Conservation (phyloP, 2,888 invertebrate genomes). For the Tenthredo distinguenda region DNA sequence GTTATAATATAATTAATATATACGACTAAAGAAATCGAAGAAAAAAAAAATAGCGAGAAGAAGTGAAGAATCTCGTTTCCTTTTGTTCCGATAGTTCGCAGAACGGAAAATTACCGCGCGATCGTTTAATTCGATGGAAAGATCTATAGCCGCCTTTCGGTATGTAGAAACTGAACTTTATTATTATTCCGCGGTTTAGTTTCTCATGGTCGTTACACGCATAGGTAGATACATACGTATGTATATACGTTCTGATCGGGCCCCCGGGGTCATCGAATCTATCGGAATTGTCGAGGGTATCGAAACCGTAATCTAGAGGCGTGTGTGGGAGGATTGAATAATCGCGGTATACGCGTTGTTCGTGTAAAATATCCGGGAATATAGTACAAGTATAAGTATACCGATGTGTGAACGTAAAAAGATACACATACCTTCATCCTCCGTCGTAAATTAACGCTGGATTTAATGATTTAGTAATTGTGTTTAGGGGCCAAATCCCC, state of each 20-base stretch:
- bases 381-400: not conserved
- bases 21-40: too few relatives aligned
- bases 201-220: slow-evolving; percentile 17
- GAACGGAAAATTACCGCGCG: too few relatives aligned
- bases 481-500: not conserved
- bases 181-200: not conserved
- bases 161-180: too few relatives aligned
- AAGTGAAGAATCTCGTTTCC: too few relatives aligned
- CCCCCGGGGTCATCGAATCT: slow-evolving; percentile 38
- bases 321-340: slow-evolving; percentile 24
- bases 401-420: not conserved
- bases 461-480: not conserved
- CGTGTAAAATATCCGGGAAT: not conserved
- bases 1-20: too few relatives aligned
- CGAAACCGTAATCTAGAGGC: not conserved
- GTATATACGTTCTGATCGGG: not conserved
- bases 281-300: slow-evolving; percentile 32
- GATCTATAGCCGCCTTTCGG: too few relatives aligned
- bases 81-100: too few relatives aligned
- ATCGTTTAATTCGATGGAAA: too few relatives aligned
- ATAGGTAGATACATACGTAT: not conserved
- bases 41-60: too few relatives aligned
- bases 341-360: not conserved
- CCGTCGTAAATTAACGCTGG: not conserved
- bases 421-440: too few relatives aligned